These are phyloP conservation scores for Montipora foliosa DNA, from an alignment of 64 coral and sea anemone genomes.

Conservation along the genomic window DNA sequence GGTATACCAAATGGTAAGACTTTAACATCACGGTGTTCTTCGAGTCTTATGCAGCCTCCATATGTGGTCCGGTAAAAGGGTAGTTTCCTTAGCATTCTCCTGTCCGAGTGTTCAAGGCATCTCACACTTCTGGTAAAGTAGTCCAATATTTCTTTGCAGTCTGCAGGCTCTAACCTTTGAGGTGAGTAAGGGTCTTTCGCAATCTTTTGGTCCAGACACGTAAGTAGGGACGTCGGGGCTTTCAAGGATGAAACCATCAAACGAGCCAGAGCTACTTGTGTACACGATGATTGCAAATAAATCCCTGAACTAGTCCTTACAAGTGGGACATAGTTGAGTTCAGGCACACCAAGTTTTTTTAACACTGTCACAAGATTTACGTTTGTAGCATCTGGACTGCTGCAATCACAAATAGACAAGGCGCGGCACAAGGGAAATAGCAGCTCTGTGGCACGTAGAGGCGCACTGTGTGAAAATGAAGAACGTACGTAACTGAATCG, in stretches of 20 bases:
- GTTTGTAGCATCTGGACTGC: neutral
- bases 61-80: slow-evolving; percentile 43
- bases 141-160: slow-evolving; percentile 14
- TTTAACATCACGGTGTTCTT: neutral
- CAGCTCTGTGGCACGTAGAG: neutral
- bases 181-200: neutral
- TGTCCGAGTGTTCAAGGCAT: neutral
- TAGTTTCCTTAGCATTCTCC: neutral
- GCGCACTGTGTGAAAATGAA: too few species aligned
- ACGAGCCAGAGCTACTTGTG: neutral
- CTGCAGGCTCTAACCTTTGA: neutral
- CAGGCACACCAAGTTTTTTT: slow-evolving; percentile 5
- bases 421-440: slow-evolving; percentile 6
- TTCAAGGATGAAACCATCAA: slow-evolving; percentile 29
- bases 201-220: slow-evolving; percentile 22
- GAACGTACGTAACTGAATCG: neutral
- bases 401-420: neutral
- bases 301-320: neutral
- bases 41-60: slow-evolving; percentile 30
- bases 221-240: slow-evolving; percentile 11
- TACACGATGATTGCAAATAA: neutral
- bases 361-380: neutral
- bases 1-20: slow-evolving; percentile 45
- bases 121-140: slow-evolving; percentile 19
- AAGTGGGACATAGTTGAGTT: neutral